Evolutionary conservation across 30 jellyfish, hydroid and myxozoan species (phyloP).

Genomic region (Pelagia noctiluca): DNA sequence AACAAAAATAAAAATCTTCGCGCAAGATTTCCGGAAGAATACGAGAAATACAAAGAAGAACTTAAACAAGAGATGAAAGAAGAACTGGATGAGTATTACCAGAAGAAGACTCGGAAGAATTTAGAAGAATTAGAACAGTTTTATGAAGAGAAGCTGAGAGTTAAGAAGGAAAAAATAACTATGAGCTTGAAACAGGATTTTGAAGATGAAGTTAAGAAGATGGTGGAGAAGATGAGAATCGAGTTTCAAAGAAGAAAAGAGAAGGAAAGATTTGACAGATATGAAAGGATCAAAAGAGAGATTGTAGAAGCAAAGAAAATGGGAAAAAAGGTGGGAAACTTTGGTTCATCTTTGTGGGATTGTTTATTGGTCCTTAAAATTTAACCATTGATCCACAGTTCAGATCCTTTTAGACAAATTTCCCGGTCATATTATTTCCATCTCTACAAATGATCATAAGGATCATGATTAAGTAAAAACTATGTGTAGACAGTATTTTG

Average conservation of each 20-base stretch:
- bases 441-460: too few relatives aligned
- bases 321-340: slow-evolving; percentile 51
- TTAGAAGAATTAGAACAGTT: not conserved
- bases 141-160: not conserved
- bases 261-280: slow-evolving; percentile 35
- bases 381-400: too few relatives aligned
- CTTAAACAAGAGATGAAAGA: not conserved
- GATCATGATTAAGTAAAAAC: too few relatives aligned
- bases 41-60: slow-evolving; percentile 11
- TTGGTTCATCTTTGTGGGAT: too few relatives aligned
- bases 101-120: not conserved
- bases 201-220: slow-evolving; percentile 35
- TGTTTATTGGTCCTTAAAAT: too few relatives aligned
- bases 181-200: slow-evolving; percentile 11
- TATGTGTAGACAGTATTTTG: too few relatives aligned
- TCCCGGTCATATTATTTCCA: too few relatives aligned
- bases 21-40: slow-evolving; percentile 33
- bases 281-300: slow-evolving; percentile 38
- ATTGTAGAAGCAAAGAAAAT: slow-evolving; percentile 22
- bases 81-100: slow-evolving; percentile 10
- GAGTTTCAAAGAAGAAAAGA: slow-evolving; percentile 43
- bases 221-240: slow-evolving; percentile 1
- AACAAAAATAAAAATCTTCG: slow-evolving; percentile 28
- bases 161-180: not conserved
- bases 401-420: too few relatives aligned